Conservation (phyloP, 2,113 vertebrate genomes). For the Mesembrinibis cayennensis region DNA sequence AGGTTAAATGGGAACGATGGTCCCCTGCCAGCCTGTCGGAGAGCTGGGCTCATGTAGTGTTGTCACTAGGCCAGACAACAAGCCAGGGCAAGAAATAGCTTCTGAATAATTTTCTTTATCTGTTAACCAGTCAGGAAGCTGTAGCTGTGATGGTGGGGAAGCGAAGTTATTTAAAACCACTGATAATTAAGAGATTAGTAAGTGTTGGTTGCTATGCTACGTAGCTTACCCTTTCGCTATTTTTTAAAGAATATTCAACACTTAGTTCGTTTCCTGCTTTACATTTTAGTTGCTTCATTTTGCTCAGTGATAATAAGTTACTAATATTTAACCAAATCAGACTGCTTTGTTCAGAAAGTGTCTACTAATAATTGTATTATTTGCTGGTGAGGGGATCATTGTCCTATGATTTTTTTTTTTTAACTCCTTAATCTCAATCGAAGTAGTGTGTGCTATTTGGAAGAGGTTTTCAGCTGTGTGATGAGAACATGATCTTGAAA, state of each 20-base stretch:
- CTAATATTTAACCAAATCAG: background rate
- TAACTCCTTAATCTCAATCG: background rate
- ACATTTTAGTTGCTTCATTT: background rate
- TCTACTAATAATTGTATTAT: background rate
- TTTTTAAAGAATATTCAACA: background rate
- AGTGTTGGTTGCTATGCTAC: background rate
- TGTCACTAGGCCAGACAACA: background rate
- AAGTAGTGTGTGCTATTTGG: background rate
- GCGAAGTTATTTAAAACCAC: background rate
- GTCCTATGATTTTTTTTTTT: background rate
- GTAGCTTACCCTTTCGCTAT: background rate
- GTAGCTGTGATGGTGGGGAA: background rate
- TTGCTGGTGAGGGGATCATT: background rate
- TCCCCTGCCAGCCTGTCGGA: background rate
- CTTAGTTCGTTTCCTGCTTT: background rate
- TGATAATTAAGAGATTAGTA: background rate
- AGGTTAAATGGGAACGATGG: background rate
- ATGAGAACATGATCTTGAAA: background rate
- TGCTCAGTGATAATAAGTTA: background rate
- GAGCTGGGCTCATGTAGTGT: accelerated
- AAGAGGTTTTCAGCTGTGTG: background rate
- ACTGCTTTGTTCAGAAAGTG: background rate
- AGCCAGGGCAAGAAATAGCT: background rate
- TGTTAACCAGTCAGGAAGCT: background rate
- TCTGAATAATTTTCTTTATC: background rate